These are phyloP conservation scores for Apocrypta bakeri DNA, from an alignment of 1,140 invertebrate species.

Conservation along the genomic window DNA sequence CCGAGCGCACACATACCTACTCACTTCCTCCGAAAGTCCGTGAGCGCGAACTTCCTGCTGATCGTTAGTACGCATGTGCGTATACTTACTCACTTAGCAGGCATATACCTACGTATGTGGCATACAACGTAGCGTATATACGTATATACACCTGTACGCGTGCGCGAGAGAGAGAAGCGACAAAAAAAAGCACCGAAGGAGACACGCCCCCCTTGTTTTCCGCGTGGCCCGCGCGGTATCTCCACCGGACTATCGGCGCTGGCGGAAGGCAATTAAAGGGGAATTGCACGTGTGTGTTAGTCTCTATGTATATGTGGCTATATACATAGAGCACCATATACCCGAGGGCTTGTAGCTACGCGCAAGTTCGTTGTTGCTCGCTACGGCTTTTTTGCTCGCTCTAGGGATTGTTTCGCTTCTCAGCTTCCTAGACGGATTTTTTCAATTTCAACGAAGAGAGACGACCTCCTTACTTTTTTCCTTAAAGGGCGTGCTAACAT, in stretches of 20 bases:
- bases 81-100: constrained; percentile 1
- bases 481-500: neutral
- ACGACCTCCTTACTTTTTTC: neutral
- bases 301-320: neutral
- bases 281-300: neutral
- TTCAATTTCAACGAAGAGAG: neutral
- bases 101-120: neutral
- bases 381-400: neutral
- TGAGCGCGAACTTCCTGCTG: neutral
- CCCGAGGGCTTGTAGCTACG: neutral
- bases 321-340: neutral
- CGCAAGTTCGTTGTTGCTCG: neutral
- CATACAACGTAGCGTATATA: neutral
- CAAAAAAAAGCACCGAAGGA: constrained; percentile 19
- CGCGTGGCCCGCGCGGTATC: constrained; percentile 27
- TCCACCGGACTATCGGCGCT: constrained; percentile 26
- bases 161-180: neutral
- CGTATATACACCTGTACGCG: neutral
- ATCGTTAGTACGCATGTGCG: neutral
- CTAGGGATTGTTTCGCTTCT: neutral
- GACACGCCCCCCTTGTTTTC: constrained; percentile 45
- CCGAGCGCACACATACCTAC: too few species aligned
- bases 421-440: neutral
- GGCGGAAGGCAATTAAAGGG: constrained; percentile 36
- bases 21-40: neutral